A percentile compares a stretch with the other conserved stretches of the same genome.
These are phyloP conservation scores for Phalacrocorax brasilianus DNA, from an alignment of 2,113 vertebrate species.

Conservation along the genomic window DNA sequence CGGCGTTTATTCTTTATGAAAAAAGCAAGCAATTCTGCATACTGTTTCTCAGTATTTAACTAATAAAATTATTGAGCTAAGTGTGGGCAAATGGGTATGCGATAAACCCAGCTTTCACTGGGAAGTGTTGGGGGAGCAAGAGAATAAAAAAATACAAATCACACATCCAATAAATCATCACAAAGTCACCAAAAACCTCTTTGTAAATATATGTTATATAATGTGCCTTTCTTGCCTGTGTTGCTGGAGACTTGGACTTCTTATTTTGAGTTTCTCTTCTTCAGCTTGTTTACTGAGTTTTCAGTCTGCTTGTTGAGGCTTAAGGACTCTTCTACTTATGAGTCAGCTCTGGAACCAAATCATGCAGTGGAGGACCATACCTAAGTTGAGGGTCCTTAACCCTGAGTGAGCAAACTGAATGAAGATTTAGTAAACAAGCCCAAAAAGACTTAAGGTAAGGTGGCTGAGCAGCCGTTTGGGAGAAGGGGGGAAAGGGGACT, in stretches of 20 bases:
- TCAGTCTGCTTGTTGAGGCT: conserved; percentile 28
- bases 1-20: conserved; percentile 3
- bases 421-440: conserved; percentile 7
- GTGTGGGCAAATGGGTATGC: neutral
- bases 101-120: neutral
- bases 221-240: neutral
- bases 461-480: neutral
- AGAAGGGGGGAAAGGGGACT: neutral
- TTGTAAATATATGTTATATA: neutral
- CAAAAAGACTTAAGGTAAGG: neutral
- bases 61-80: neutral
- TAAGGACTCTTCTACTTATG: conserved; percentile 9
- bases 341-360: neutral
- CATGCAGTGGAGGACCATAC: neutral
- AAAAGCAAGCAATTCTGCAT: neutral
- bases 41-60: neutral
- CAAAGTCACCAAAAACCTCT: neutral
- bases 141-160: neutral
- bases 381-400: conserved; percentile 28
- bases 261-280: neutral
- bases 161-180: neutral
- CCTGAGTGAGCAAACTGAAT: neutral
- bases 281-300: conserved; percentile 35
- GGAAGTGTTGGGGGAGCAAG: neutral
- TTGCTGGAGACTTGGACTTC: neutral